A percentile compares a stretch with the other conserved stretches of the same genome.
phyloP scores from a whole-genome alignment of 2,888 invertebrate genomes.

The Oscheius sp. region DNA sequence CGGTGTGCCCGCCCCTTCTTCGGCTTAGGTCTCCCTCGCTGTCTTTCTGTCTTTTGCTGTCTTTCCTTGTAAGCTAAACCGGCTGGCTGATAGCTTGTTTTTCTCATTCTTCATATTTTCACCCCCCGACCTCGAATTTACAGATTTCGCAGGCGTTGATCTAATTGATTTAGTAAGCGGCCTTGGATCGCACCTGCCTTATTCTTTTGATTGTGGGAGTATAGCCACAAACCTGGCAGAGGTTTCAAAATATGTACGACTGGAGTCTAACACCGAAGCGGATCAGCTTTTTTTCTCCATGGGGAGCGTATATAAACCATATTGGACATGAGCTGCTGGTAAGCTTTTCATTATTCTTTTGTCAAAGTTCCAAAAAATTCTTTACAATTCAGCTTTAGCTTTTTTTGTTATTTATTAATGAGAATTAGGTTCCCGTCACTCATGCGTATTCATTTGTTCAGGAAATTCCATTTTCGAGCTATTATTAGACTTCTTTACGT shows the following conservation, averaged over 20 bases:
- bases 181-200: constrained; percentile 21
- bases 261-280: constrained; percentile 43
- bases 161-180: neutral
- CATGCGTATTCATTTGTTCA: too few relatives aligned
- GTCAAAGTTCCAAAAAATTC: neutral
- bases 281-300: constrained; percentile 66
- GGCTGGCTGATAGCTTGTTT: neutral
- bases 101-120: neutral
- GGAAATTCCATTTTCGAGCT: too few relatives aligned
- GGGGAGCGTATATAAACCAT: constrained; percentile 67
- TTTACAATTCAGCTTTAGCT: neutral
- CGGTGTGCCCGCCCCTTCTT: constrained; percentile 15
- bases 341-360: too few relatives aligned
- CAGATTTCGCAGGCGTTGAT: constrained; percentile 16
- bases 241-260: constrained; percentile 45
- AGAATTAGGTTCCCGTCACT: too few relatives aligned
- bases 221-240: neutral
- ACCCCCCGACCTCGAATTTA: constrained; percentile 9
- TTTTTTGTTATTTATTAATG: neutral
- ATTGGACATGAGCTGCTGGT: constrained; percentile 42
- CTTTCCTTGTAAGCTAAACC: constrained; percentile 10
- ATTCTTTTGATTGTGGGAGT: too few relatives aligned
- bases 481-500: too few relatives aligned
- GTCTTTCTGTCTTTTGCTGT: neutral
- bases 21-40: neutral